These are phyloP conservation scores for Crotophaga sulcirostris DNA, from an alignment of 2,113 vertebrate species.

Conservation along the genomic window DNA sequence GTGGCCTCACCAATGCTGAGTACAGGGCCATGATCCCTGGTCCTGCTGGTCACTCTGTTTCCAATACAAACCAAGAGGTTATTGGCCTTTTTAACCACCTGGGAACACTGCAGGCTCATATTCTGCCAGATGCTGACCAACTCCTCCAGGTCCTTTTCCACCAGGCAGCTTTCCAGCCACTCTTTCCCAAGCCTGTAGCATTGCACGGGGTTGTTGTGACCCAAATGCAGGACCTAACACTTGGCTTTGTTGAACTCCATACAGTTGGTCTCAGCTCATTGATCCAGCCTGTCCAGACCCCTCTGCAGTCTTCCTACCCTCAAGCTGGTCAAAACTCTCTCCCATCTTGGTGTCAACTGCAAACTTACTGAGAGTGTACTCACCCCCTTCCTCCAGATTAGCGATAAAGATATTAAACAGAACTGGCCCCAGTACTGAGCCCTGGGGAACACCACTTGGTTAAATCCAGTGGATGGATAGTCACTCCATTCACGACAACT, in stretches of 20 bases:
- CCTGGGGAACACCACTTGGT: neutral
- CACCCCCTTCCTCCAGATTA: neutral
- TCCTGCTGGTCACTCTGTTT: neutral
- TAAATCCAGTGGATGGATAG: neutral
- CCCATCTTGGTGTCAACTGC: neutral
- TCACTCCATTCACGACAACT: too few relatives aligned
- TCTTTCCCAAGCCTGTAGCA: neutral
- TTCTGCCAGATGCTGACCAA: neutral
- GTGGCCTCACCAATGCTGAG: neutral
- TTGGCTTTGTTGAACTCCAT: neutral
- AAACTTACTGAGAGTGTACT: neutral
- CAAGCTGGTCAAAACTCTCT: neutral
- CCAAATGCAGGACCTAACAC: neutral
- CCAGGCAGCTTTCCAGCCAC: too few relatives aligned
- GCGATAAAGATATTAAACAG: neutral
- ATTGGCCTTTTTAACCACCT: neutral
- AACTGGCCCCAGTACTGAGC: neutral
- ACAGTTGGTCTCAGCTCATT: accelerated
- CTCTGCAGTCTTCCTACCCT: neutral
- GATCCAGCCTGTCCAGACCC: neutral
- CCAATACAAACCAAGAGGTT: neutral
- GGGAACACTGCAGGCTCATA: neutral
- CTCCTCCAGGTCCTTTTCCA: too few relatives aligned
- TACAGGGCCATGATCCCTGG: neutral
- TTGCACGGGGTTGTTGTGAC: neutral